A percentile compares a stretch with the other conserved stretches of the same genome.
phyloP scores from a whole-genome alignment of 2,888 invertebrate species.

The Caenorhabditis sinica region DNA sequence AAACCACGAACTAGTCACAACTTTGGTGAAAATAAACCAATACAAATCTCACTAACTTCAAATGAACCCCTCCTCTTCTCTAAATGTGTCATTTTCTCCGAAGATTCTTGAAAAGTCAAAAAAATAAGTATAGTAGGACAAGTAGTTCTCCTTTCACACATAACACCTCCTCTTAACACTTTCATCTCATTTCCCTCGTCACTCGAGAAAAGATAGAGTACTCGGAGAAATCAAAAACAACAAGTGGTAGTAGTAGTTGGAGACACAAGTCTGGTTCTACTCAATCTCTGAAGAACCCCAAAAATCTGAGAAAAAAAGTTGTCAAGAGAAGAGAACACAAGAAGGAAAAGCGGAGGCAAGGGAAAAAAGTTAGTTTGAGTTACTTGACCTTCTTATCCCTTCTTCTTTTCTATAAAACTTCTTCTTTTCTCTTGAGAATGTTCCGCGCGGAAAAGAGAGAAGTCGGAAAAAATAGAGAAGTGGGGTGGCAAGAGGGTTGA shows the following conservation, averaged over 20 bases:
- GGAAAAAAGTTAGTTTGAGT: slow-evolving; percentile 30
- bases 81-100: not conserved
- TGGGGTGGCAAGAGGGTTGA: not conserved
- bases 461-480: slow-evolving; percentile 17
- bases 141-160: slow-evolving; percentile 36
- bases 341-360: slow-evolving; percentile 1
- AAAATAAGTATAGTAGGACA: slow-evolving; percentile 39
- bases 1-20: no score
- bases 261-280: slow-evolving; percentile 18
- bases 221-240: slow-evolving; percentile 52
- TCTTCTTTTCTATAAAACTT: not conserved
- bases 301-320: not conserved
- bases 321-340: slow-evolving; percentile 5
- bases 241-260: slow-evolving; percentile 9
- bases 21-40: no score
- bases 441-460: slow-evolving; percentile 37
- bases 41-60: no score
- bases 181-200: not conserved
- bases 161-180: slow-evolving; percentile 42
- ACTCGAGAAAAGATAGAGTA: slow-evolving; percentile 24
- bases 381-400: slow-evolving; percentile 56
- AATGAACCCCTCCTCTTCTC: not conserved
- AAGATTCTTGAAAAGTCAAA: not conserved
- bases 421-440: not conserved
- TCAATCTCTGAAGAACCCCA: not conserved